A percentile compares a stretch with the other conserved stretches of the same genome.
Conservation (phyloP, 2,888 invertebrate species). For the Cecidostiba fungosa region DNA sequence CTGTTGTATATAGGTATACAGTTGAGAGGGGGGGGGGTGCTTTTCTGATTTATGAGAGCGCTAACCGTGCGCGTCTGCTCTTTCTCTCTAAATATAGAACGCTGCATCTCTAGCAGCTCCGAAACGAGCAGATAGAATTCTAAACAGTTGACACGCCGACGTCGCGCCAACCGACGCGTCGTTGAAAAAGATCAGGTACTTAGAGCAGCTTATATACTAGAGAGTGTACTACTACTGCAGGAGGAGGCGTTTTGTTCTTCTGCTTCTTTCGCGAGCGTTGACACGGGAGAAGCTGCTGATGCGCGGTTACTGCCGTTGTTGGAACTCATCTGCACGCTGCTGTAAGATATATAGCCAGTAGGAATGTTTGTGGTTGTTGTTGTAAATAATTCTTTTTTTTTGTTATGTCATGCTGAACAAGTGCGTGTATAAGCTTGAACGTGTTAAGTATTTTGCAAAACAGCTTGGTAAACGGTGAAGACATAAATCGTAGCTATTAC, state of each 20-base stretch:
- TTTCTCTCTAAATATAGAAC: constrained; percentile 62
- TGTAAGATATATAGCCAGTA: not conserved
- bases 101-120: constrained; percentile 20
- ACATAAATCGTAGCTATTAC: not conserved
- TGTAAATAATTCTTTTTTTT: not conserved
- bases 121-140: constrained; percentile 48
- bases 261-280: constrained; percentile 24
- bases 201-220: not conserved
- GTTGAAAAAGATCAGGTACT: constrained; percentile 53
- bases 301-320: not conserved
- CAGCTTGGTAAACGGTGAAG: not conserved
- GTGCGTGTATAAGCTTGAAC: too few species aligned
- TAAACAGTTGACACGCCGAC: constrained; percentile 54
- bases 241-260: constrained; percentile 24
- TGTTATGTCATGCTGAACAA: too few species aligned
- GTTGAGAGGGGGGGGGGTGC: constrained; percentile 7
- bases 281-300: not conserved
- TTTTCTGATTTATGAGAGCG: constrained; percentile 61
- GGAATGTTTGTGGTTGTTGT: not conserved
- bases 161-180: constrained; percentile 50
- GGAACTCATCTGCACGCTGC: not conserved
- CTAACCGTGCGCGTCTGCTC: constrained; percentile 41
- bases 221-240: not conserved
- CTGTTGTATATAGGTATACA: not conserved
- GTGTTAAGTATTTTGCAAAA: not conserved